Evolutionary conservation across 2,888 invertebrate genomes (phyloP).

Genomic region (Mongoloraphidia duomilia): DNA sequence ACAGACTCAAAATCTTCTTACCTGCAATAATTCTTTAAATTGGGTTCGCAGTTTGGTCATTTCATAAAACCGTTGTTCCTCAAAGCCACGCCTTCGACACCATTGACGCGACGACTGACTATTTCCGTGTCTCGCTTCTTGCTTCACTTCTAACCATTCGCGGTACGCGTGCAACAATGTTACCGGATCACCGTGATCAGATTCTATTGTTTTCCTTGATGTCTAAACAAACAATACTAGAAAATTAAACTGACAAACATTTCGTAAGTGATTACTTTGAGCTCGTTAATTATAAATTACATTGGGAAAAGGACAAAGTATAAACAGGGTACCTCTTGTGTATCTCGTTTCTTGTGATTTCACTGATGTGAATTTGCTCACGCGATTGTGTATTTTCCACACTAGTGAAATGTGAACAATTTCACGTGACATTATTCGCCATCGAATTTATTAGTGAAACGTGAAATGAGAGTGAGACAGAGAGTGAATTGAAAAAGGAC

Average conservation of each 20-base stretch:
- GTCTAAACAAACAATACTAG: slow-evolving; percentile 31
- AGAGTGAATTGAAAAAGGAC: too few species aligned
- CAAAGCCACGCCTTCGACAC: slow-evolving; percentile 80
- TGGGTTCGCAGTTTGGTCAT: slow-evolving; percentile 86
- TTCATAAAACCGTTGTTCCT: slow-evolving; percentile 95
- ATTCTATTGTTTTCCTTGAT: slow-evolving; percentile 65
- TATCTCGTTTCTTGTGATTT: too few species aligned
- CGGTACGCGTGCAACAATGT: slow-evolving; percentile 76
- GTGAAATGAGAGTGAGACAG: too few species aligned
- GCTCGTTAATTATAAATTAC: background rate
- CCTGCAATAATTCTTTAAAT: slow-evolving; percentile 68
- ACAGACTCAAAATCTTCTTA: background rate
- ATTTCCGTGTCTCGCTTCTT: slow-evolving; percentile 27
- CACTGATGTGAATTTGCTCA: too few species aligned
- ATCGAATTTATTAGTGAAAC: too few species aligned
- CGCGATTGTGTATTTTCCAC: too few species aligned
- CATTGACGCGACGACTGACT: slow-evolving; percentile 48
- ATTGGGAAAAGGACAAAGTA: background rate
- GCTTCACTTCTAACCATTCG: slow-evolving; percentile 76
- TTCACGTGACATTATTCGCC: too few species aligned
- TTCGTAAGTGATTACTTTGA: background rate
- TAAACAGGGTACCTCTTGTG: too few species aligned
- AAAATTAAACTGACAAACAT: background rate
- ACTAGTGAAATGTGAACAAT: too few species aligned
- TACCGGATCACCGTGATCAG: slow-evolving; percentile 91